Evolutionary conservation across 2,797 vertebrate genomes (phyloP).

Genomic region (Enteromius treurensis): DNA sequence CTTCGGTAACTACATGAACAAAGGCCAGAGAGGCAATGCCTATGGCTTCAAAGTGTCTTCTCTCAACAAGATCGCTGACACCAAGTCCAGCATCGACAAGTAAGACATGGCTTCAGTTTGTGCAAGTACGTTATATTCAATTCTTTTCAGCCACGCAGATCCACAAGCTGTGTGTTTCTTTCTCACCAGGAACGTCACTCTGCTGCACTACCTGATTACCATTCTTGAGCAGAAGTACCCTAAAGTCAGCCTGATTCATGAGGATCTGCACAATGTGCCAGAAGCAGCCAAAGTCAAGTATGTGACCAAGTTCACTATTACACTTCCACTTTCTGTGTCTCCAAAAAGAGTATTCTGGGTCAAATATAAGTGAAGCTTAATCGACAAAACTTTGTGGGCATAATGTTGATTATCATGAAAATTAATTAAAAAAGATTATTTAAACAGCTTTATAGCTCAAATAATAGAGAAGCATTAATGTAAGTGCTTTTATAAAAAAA

Average conservation of each 20-base stretch:
- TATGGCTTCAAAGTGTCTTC: slow-evolving; percentile 92
- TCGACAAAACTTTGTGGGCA: neutral
- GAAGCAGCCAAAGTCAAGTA: slow-evolving; percentile 90
- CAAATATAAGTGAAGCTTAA: neutral
- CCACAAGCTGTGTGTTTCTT: slow-evolving; percentile 21
- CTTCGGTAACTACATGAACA: slow-evolving; percentile 98
- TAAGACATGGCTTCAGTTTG: slow-evolving; percentile 65
- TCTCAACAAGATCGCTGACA: slow-evolving; percentile 95
- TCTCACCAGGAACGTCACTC: slow-evolving; percentile 81
- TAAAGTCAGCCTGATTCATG: slow-evolving; percentile 79
- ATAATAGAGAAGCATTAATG: neutral
- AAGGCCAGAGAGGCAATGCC: slow-evolving; percentile 92
- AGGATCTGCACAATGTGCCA: slow-evolving; percentile 82
- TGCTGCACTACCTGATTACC: slow-evolving; percentile 94
- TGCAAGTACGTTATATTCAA: neutral
- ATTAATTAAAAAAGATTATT: neutral
- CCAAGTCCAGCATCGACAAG: slow-evolving; percentile 95
- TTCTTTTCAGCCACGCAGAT: neutral
- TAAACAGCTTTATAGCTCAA: neutral
- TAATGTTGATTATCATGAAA: neutral
- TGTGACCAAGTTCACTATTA: slow-evolving; percentile 56
- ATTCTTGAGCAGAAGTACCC: slow-evolving; percentile 90
- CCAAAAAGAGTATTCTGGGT: neutral
- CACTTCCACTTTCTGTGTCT: neutral
- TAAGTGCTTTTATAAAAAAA: neutral